Evolutionary conservation across 2,797 vertebrate genomes (phyloP), one percentile per base, ranked within the genome.

Genomic region (Gallinago nigripennis): DNA sequence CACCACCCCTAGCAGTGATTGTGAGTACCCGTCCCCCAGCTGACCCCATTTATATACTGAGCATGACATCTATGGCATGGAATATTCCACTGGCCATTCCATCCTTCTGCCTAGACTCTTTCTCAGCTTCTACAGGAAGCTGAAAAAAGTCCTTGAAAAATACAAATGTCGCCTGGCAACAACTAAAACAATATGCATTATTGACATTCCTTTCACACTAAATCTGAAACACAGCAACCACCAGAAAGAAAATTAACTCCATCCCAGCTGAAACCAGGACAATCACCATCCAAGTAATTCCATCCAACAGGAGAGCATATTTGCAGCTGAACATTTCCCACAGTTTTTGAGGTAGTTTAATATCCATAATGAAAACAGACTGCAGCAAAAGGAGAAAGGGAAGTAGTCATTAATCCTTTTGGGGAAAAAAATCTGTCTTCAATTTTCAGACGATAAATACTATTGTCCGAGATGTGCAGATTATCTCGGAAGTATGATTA

Each of bases 371-470:
- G 61, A 69, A 76, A 95, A 81, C 17, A 81, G 61, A 69, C 50
- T 63, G 27, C 28, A 89, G 83, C 28, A 89, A 95, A 89, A 86
- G 35, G 13, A 79, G 33, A 65, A 88, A 66, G 25, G 21, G 54
- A 91, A 78, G 70, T 46, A 82, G 37, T 73, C 53, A 85, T 82
- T 93, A 93, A 94, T 84, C 16, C n/a, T 89, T 87, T 61, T 5
- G 33, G 46, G 19, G 4, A 8, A 73, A 92, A 94, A 63, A 43
- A 28, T 41, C 37, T 63, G 30, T 57, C 81, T 78, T 91, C 69
- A 54, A 27, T 93, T 93, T 92, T 89, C 69, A 87, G 64, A 68
- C 68, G 78, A 77, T 58, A 91, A 86, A 93, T 87, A 45, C 48
- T 61, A 87, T 82, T 91, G 81, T 80, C 69, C 82, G 72, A 90